A percentile compares a stretch with the other conserved stretches of the same genome.
Evolutionary conservation across 2,888 invertebrate genomes (phyloP).

Genomic region (Chaetoderma sp.): DNA sequence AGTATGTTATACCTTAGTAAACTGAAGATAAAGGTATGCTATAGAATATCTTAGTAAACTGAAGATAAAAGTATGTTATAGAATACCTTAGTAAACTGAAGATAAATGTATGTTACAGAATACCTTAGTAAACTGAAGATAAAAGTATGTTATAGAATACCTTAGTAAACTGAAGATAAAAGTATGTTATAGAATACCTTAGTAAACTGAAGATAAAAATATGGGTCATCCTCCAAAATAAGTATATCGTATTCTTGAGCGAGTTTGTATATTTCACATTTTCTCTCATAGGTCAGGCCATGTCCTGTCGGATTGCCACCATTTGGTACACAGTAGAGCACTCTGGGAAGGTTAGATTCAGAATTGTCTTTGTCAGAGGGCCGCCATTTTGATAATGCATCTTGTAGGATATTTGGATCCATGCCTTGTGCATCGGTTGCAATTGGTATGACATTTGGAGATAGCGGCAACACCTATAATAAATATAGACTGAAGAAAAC

Average conservation of each 20-base stretch:
- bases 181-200: slow-evolving; percentile 42
- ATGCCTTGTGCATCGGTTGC: slow-evolving; percentile 80
- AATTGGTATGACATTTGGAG: slow-evolving; percentile 77
- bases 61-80: no score
- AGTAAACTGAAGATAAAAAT: slow-evolving; percentile 81
- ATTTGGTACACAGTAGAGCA: slow-evolving; percentile 81
- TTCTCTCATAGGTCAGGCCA: slow-evolving; percentile 77
- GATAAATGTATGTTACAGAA: no score
- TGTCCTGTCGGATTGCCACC: slow-evolving; percentile 83
- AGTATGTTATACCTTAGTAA: no score
- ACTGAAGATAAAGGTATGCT: no score
- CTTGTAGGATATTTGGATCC: slow-evolving; percentile 75
- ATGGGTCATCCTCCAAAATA: slow-evolving; percentile 86
- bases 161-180: no score
- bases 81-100: no score
- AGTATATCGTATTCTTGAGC: slow-evolving; percentile 82
- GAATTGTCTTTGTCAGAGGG: slow-evolving; percentile 69
- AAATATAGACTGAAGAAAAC: no score
- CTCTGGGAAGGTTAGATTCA: slow-evolving; percentile 77
- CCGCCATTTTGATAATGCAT: slow-evolving; percentile 71
- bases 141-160: no score
- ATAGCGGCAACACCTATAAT: slow-evolving; percentile 80
- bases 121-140: no score
- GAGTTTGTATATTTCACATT: slow-evolving; percentile 79
- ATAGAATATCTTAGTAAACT: no score